phyloP scores from a whole-genome alignment of 1,140 invertebrate species.

The Drosophila pandora region DNA sequence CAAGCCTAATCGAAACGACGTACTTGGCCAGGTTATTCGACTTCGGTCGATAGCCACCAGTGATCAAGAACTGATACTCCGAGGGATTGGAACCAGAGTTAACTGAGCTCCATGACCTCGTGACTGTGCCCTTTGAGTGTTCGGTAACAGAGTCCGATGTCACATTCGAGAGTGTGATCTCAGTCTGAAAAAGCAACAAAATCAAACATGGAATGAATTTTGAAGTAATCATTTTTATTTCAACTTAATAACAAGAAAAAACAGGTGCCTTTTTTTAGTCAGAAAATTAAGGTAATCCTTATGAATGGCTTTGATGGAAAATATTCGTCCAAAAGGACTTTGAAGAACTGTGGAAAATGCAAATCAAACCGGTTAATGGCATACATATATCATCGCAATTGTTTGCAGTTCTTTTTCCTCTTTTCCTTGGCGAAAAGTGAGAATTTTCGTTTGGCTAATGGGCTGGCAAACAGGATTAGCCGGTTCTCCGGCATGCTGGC shows the following conservation, averaged over 20 bases:
- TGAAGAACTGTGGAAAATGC: constrained; percentile 21
- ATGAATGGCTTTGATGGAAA: not conserved
- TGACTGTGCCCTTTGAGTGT: too few species aligned
- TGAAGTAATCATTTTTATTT: too few species aligned
- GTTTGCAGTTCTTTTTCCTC: constrained; percentile 40
- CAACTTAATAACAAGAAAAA: too few species aligned
- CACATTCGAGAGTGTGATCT: too few species aligned
- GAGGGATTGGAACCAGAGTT: not conserved
- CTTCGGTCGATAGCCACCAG: not conserved
- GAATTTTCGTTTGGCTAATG: constrained; percentile 65
- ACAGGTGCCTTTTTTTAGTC: too few species aligned
- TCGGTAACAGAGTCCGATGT: too few species aligned
- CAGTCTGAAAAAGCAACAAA: too few species aligned
- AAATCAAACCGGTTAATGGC: constrained; percentile 61
- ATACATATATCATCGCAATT: constrained; percentile 30
- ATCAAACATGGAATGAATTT: too few species aligned
- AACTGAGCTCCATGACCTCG: not conserved
- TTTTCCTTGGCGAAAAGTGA: constrained; percentile 65
- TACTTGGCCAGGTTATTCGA: not conserved
- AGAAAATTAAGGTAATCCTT: too few species aligned
- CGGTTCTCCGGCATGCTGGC: constrained; percentile 54
- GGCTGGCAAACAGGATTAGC: constrained; percentile 64
- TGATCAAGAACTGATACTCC: not conserved
- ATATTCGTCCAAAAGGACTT: not conserved
- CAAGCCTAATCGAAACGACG: not conserved